Percentiles rank a stretch among this genome's conserved stretches.
Conservation (phyloP, 2,797 vertebrate genomes). For the Pitangus sulphuratus region DNA sequence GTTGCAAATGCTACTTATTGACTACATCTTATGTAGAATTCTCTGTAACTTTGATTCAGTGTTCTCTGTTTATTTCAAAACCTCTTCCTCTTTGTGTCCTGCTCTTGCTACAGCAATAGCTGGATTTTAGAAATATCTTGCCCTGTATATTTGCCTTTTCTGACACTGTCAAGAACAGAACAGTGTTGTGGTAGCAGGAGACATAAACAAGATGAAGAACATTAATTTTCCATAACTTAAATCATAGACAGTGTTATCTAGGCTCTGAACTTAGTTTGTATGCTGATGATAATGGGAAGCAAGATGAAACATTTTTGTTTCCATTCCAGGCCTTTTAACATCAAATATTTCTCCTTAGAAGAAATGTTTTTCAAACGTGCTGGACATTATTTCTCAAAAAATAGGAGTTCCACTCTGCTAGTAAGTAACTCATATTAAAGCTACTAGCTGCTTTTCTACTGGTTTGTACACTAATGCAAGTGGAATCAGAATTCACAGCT, state of each 20-base stretch:
- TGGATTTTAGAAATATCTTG: conserved; percentile 51
- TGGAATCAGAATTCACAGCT: background rate
- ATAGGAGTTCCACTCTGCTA: background rate
- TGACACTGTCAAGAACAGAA: conserved; percentile 66
- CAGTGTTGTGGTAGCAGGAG: conserved; percentile 43
- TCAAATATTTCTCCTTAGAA: background rate
- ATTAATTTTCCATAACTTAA: conserved; percentile 40
- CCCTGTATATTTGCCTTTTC: conserved; percentile 42
- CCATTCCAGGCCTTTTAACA: conserved; percentile 19
- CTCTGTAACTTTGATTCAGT: background rate
- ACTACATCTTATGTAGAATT: background rate
- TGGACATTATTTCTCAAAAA: background rate
- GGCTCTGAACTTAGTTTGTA: conserved; percentile 21
- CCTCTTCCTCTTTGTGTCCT: background rate
- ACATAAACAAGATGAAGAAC: conserved; percentile 73
- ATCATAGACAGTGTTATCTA: conserved; percentile 22
- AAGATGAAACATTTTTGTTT: conserved; percentile 57
- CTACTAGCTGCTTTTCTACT: background rate
- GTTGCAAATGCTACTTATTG: background rate
- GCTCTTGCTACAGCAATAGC: background rate
- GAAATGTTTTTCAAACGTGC: background rate
- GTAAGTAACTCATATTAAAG: background rate
- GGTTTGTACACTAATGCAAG: background rate
- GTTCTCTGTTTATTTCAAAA: background rate
- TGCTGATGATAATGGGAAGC: conserved; percentile 33